Percentiles rank a stretch among this genome's conserved stretches.
These are phyloP conservation scores for Coremacera marginata DNA, from an alignment of 2,888 invertebrate genomes.

Conservation along the genomic window DNA sequence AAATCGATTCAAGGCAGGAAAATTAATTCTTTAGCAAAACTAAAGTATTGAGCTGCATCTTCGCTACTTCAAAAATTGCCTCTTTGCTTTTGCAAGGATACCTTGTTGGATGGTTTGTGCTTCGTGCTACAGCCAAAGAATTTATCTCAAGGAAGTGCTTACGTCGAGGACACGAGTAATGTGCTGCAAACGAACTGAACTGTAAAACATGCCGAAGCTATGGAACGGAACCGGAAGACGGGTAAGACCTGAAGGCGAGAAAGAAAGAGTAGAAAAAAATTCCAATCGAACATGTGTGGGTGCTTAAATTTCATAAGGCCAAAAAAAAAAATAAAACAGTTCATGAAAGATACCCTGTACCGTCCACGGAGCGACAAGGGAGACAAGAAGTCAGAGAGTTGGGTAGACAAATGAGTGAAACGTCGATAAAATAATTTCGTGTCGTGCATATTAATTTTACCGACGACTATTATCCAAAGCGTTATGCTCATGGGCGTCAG, in stretches of 20 bases:
- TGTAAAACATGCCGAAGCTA: not conserved
- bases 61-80: not conserved
- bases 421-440: conserved; percentile 34
- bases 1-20: conserved; percentile 4
- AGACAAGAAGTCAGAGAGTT: not conserved
- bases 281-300: not conserved
- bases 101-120: no score
- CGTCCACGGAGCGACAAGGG: not conserved
- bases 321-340: no score
- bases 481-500: no score
- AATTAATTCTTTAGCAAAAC: conserved; percentile 4
- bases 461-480: not conserved
- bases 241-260: not conserved
- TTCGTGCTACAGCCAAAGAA: not conserved
- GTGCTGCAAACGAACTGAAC: not conserved
- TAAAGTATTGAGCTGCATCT: conserved; percentile 9
- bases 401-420: conserved; percentile 30
- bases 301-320: not conserved
- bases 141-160: conserved; percentile 8
- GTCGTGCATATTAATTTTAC: conserved; percentile 28
- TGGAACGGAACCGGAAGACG: not conserved
- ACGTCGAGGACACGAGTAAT: not conserved
- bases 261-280: not conserved
- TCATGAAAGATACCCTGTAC: not conserved
- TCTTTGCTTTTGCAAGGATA: not conserved